These are phyloP conservation scores for Edolisoma coerulescens DNA, from an alignment of 2,113 vertebrate species.

Conservation along the genomic window DNA sequence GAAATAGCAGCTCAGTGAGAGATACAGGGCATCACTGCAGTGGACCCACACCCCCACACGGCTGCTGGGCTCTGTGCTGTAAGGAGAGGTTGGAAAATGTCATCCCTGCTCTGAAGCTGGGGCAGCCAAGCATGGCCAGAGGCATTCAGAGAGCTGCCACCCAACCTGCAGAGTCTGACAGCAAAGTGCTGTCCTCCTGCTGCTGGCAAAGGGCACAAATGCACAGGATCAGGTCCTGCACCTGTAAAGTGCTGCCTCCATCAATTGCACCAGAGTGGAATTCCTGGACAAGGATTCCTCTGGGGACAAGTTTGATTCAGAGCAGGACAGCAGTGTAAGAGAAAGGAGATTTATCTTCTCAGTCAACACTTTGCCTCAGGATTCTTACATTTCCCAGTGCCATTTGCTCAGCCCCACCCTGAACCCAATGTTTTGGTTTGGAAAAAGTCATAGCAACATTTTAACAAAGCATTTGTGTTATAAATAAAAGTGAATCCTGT, in stretches of 20 bases:
- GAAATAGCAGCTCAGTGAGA: background rate
- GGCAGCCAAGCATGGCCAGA: background rate
- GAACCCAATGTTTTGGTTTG: background rate
- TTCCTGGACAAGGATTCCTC: background rate
- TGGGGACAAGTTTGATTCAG: background rate
- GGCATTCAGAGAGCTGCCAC: background rate
- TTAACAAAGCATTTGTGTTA: background rate
- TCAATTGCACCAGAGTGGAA: background rate
- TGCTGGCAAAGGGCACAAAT: background rate
- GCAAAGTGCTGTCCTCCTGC: background rate
- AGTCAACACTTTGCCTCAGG: background rate
- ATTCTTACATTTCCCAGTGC: background rate
- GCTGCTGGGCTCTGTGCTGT: background rate
- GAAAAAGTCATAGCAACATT: background rate
- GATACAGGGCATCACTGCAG: background rate
- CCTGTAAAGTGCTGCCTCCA: background rate
- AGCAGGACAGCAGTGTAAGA: background rate
- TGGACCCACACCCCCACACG: background rate
- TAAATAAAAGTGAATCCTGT: background rate
- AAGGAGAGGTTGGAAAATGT: background rate
- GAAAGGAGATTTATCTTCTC: background rate
- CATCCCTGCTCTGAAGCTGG: background rate
- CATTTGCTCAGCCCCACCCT: background rate
- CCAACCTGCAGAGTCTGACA: accelerated
- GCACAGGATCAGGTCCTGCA: background rate